phyloP scores from a whole-genome alignment of 2,797 vertebrate species.

The Euthynnus affinis region DNA sequence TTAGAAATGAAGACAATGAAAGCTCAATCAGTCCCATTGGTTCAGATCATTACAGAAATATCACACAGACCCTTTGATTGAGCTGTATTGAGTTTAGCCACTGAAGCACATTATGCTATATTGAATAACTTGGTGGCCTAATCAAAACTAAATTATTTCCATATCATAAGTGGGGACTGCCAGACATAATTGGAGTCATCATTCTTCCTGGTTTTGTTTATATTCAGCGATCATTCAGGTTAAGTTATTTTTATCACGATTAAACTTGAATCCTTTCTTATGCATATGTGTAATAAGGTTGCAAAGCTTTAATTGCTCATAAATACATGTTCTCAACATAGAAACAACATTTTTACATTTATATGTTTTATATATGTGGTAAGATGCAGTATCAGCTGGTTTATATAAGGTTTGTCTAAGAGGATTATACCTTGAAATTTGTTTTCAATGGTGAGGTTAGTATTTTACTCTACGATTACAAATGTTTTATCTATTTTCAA shows the following conservation, averaged over 20 bases:
- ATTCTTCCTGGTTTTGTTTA: constrained; percentile 46
- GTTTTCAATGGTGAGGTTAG: background rate
- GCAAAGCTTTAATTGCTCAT: background rate
- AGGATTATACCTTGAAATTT: background rate
- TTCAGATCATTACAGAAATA: constrained; percentile 78
- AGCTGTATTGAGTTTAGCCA: constrained; percentile 82
- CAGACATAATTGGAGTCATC: constrained; percentile 49
- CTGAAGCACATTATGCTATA: constrained; percentile 72
- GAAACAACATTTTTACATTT: background rate
- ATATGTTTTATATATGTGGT: background rate
- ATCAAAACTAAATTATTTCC: constrained; percentile 80
- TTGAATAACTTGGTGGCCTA: constrained; percentile 66
- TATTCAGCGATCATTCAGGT: background rate
- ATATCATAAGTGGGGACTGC: constrained; percentile 73
- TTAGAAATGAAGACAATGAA: constrained; percentile 66
- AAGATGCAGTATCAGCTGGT: background rate
- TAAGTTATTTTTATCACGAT: constrained; percentile 39
- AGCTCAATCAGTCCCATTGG: constrained; percentile 47
- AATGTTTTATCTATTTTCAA: background rate
- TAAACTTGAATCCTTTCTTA: background rate
- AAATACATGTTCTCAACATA: background rate
- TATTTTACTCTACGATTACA: background rate
- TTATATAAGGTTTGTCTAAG: background rate
- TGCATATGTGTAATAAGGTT: background rate
- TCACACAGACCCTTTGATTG: constrained; percentile 74